phyloP scores from a whole-genome alignment of 2,888 invertebrate species.

The Ommatoiulus sabulosus region DNA sequence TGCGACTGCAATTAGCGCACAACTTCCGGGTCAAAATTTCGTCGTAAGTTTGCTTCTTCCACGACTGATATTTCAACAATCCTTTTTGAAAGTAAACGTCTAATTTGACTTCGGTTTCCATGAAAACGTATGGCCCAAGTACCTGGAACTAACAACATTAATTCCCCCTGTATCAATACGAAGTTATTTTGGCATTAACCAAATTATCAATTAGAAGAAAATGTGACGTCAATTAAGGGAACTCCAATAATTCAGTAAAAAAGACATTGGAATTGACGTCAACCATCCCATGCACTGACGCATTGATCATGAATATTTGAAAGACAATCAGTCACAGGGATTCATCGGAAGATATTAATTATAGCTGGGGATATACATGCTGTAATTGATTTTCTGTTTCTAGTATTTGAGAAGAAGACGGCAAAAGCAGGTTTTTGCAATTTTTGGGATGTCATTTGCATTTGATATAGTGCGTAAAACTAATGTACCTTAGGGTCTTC shows the following conservation, averaged over 20 bases:
- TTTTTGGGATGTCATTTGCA: not conserved
- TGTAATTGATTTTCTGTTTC: not conserved
- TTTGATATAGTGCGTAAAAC: too few relatives aligned
- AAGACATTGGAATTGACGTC: not conserved
- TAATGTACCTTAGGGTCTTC: conserved; percentile 46
- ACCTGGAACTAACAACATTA: conserved; percentile 33
- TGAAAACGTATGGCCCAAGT: conserved; percentile 50
- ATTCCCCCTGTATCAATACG: not conserved
- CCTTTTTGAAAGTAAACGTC: conserved; percentile 46
- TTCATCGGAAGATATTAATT: not conserved
- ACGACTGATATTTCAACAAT: conserved; percentile 46
- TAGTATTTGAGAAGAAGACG: not conserved
- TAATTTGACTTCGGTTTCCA: conserved; percentile 49
- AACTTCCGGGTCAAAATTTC: conserved; percentile 17
- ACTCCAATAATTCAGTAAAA: too few relatives aligned
- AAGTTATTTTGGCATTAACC: not conserved
- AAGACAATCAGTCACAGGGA: not conserved
- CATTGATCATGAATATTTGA: not conserved
- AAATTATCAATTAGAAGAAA: too few relatives aligned
- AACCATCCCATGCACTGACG: not conserved
- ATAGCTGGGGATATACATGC: not conserved
- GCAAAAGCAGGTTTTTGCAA: not conserved
- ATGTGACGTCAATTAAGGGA: too few relatives aligned
- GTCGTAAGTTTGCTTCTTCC: conserved; percentile 52
- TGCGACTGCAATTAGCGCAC: conserved; percentile 16